These are phyloP conservation scores for Prenolepis imparis DNA, from an alignment of 2,888 invertebrate species.

Conservation along the genomic window DNA sequence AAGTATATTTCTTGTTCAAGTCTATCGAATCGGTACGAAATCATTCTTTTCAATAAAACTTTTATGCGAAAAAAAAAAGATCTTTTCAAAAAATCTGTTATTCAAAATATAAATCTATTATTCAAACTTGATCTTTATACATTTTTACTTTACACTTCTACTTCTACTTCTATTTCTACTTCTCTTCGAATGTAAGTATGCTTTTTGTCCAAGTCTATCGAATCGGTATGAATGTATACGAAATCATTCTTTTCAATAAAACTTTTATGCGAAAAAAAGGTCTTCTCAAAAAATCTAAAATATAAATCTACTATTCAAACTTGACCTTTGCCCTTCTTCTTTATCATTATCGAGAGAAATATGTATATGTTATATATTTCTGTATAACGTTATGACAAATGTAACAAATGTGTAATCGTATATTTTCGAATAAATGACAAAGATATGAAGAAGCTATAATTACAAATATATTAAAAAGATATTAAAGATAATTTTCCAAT, in stretches of 20 bases:
- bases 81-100: background rate
- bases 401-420: background rate
- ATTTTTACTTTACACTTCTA: too few species aligned
- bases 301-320: background rate
- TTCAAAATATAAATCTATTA: background rate
- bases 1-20: background rate
- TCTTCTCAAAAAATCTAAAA: constrained; percentile 3
- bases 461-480: background rate
- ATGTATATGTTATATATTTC: background rate
- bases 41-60: constrained; percentile 8
- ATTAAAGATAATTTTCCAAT: background rate
- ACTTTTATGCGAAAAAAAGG: background rate
- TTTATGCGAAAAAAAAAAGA: constrained; percentile 6
- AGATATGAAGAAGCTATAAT: background rate
- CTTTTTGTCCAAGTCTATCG: background rate
- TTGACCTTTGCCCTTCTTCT: background rate
- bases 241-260: constrained; percentile 8
- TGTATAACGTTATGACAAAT: background rate
- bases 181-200: background rate
- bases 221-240: background rate
- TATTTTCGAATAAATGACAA: background rate
- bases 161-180: constrained; percentile 11
- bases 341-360: background rate
- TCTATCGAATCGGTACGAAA: background rate
- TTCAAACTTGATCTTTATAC: background rate